These are phyloP conservation scores for Myrmophylax atrothorax DNA, from an alignment of 2,113 vertebrate species.

Conservation along the genomic window DNA sequence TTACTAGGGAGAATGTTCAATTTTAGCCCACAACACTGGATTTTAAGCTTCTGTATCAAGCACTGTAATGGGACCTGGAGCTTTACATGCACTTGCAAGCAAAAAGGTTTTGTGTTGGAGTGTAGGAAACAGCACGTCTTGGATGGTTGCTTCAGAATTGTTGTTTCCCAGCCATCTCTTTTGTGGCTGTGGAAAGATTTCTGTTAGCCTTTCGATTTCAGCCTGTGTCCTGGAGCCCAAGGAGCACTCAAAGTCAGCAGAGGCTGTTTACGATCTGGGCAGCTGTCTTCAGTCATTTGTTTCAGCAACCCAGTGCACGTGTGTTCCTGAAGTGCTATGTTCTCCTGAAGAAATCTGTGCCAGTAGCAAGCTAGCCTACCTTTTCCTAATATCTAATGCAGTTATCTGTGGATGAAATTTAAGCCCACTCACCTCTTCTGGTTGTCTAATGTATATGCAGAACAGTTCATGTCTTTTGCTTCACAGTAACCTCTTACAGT, in stretches of 20 bases:
- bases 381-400: background rate
- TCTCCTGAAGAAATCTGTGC: background rate
- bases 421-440: background rate
- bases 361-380: background rate
- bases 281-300: conserved; percentile 18
- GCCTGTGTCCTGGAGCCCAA: background rate
- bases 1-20: background rate
- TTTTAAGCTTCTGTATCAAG: background rate
- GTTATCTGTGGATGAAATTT: background rate
- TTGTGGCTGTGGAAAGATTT: background rate
- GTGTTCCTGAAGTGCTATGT: background rate
- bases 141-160: background rate
- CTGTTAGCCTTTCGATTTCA: background rate
- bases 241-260: background rate
- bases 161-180: background rate
- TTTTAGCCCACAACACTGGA: background rate
- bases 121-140: background rate
- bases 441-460: background rate
- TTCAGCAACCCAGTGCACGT: background rate
- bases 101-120: background rate
- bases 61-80: background rate
- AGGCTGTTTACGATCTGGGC: background rate
- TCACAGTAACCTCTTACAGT: background rate
- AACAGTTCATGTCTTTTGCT: background rate
- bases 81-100: background rate